These are phyloP conservation scores for Tichodroma muraria DNA, from an alignment of 2,113 vertebrate genomes.

Conservation along the genomic window DNA sequence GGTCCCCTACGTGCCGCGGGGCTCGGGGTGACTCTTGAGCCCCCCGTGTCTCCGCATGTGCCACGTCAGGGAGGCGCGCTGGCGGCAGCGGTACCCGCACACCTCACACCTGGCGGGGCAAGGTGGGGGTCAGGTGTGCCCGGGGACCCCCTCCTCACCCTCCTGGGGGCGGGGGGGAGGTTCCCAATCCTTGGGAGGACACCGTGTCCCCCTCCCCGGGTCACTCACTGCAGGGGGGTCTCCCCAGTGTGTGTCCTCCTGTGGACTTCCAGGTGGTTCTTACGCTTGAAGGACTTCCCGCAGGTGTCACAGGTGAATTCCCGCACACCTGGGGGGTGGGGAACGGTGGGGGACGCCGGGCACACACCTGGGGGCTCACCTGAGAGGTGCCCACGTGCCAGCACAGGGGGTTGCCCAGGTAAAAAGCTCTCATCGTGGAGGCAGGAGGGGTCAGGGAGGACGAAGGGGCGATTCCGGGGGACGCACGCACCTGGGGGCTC, in stretches of 20 bases:
- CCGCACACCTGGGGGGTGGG: slow-evolving; percentile 66
- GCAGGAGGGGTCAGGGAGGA: too few relatives aligned
- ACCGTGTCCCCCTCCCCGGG: slow-evolving; percentile 71
- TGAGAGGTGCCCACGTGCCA: too few relatives aligned
- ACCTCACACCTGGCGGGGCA: slow-evolving; percentile 81
- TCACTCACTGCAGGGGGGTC: too few relatives aligned
- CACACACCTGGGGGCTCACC: not conserved
- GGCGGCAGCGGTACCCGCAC: slow-evolving; percentile 91
- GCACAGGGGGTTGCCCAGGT: too few relatives aligned
- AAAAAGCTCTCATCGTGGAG: too few relatives aligned
- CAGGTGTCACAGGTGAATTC: slow-evolving; percentile 92
- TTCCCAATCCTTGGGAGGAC: not conserved
- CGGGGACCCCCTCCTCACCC: not conserved
- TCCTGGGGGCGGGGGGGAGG: not conserved
- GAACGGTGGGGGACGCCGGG: too few relatives aligned
- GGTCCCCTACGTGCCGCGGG: too few relatives aligned
- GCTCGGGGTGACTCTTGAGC: too few relatives aligned
- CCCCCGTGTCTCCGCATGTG: slow-evolving; percentile 92
- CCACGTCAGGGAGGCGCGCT: slow-evolving; percentile 91
- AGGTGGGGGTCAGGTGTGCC: not conserved
- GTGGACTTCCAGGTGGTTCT: too few relatives aligned
- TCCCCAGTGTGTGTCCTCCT: too few relatives aligned
- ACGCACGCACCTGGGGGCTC: not conserved
- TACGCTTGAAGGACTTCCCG: slow-evolving; percentile 91
- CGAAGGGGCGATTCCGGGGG: not conserved